Evolutionary conservation across 2,113 vertebrate genomes (phyloP).

Genomic region (Corythoichthys intestinalis): DNA sequence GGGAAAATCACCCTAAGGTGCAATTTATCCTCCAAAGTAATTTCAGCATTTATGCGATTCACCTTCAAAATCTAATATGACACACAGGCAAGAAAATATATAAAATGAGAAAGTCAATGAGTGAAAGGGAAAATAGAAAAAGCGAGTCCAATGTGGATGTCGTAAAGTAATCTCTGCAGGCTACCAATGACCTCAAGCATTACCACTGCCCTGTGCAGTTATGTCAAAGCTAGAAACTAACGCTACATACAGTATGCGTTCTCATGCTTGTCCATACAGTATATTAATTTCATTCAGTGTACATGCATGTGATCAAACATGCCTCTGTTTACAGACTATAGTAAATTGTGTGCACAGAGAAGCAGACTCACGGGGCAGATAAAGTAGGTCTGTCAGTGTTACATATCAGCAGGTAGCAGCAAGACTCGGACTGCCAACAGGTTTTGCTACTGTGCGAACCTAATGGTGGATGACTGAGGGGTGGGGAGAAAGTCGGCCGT

Average conservation of each 20-base stretch:
- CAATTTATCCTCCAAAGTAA: conserved; percentile 72
- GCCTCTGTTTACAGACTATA: conserved; percentile 64
- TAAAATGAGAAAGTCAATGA: conserved; percentile 56
- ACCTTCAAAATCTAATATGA: conserved; percentile 77
- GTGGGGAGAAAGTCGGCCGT: conserved; percentile 51
- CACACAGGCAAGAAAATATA: conserved; percentile 59
- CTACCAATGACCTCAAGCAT: conserved; percentile 55
- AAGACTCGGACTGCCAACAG: conserved; percentile 65
- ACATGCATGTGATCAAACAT: conserved; percentile 50
- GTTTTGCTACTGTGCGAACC: conserved; percentile 63
- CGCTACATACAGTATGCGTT: conserved; percentile 36
- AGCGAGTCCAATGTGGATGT: conserved; percentile 54
- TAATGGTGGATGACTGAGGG: conserved; percentile 68
- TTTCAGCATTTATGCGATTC: conserved; percentile 74
- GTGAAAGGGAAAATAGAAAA: conserved; percentile 27
- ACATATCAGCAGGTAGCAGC: conserved; percentile 62
- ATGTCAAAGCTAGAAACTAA: conserved; percentile 50
- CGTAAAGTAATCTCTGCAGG: conserved; percentile 62
- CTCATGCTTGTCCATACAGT: conserved; percentile 26
- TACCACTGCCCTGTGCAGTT: conserved; percentile 38
- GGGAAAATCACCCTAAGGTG: conserved; percentile 33
- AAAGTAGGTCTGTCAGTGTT: conserved; percentile 70
- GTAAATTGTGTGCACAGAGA: conserved; percentile 63
- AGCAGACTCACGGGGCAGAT: conserved; percentile 59
- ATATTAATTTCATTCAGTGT: conserved; percentile 46